These are phyloP conservation scores for Euwallacea similis DNA, from an alignment of 1,140 invertebrate genomes.

Conservation along the genomic window DNA sequence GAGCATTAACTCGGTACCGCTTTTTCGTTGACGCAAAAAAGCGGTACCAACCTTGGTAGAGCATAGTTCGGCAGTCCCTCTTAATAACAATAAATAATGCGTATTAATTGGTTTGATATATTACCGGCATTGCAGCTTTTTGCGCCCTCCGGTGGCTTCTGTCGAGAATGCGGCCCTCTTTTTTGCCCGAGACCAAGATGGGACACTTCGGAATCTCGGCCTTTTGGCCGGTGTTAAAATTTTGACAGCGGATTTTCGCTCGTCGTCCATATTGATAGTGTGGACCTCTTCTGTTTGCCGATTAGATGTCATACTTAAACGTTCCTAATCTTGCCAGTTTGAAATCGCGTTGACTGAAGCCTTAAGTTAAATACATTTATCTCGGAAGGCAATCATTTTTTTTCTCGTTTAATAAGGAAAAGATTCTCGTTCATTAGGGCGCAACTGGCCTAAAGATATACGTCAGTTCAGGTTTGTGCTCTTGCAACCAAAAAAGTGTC, in stretches of 20 bases:
- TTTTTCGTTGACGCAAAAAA: constrained; percentile 19
- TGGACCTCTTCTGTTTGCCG: not conserved
- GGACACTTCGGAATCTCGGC: constrained; percentile 14
- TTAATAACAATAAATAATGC: constrained; percentile 38
- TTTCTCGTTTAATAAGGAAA: no score
- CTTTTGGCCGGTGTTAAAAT: constrained; percentile 24
- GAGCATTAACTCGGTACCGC: constrained; percentile 28
- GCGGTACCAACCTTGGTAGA: not conserved
- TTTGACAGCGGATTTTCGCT: constrained; percentile 26
- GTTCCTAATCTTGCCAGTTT: no score
- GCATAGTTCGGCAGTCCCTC: constrained; percentile 34
- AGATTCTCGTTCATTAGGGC: no score
- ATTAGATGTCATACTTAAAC: constrained; percentile 15
- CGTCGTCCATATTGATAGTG: constrained; percentile 19
- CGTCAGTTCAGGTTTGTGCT: no score
- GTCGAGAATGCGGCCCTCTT: constrained; percentile 16
- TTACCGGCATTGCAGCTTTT: constrained; percentile 29
- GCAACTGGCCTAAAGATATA: no score
- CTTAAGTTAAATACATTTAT: no score
- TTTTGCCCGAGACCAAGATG: constrained; percentile 2
- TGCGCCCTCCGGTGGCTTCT: constrained; percentile 19
- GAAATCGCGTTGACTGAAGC: no score
- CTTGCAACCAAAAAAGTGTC: no score
- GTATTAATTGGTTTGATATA: constrained; percentile 39
- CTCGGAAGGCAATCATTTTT: no score